phyloP scores from a whole-genome alignment of 30 jellyfish, hydroid and myxozoan species.

The Chrysaora quinquecirrha region DNA sequence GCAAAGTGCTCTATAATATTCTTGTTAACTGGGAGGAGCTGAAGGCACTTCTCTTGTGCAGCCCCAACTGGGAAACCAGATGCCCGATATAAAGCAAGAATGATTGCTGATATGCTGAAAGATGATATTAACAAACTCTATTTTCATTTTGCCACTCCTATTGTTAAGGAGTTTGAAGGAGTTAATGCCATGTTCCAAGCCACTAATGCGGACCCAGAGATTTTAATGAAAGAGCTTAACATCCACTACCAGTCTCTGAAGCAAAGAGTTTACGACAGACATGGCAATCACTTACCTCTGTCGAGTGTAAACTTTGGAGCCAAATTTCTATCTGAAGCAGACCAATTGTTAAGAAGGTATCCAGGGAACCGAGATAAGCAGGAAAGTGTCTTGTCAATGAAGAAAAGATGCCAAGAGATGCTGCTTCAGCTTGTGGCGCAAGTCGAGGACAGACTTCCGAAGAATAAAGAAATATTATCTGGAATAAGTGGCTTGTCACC shows the following conservation, averaged over 20 bases:
- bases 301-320: no score
- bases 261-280: no score
- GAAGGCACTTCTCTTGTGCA: conserved; percentile 30
- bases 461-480: no score
- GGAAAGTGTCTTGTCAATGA: no score
- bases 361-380: no score
- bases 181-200: neutral
- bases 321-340: no score
- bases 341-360: no score
- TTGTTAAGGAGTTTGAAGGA: neutral
- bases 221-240: neutral
- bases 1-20: conserved; percentile 46
- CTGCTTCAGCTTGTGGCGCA: neutral
- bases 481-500: neutral
- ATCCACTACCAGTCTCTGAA: neutral
- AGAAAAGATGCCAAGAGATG: neutral
- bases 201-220: neutral
- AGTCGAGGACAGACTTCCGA: neutral
- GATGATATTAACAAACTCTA: conserved; percentile 13
- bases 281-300: no score
- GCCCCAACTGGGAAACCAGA: neutral
- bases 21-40: conserved; percentile 53
- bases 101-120: conserved; percentile 28
- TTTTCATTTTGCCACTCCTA: conserved; percentile 34
- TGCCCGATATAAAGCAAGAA: conserved; percentile 41